Conservation (phyloP, 2,888 invertebrate species). For the Acanthosepion esculentum region DNA sequence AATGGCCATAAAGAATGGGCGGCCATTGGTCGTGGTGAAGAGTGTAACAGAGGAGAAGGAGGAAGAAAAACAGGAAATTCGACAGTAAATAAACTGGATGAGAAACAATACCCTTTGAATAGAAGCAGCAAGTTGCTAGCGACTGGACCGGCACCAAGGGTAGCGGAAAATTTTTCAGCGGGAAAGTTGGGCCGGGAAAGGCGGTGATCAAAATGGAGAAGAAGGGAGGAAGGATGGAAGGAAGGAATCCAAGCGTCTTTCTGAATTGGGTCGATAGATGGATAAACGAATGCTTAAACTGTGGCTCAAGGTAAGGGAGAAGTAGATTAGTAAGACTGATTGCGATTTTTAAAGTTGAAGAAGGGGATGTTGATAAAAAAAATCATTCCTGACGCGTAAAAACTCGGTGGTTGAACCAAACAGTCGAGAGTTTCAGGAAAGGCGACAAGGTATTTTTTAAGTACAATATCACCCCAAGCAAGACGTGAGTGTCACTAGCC, state of each 20-base stretch:
- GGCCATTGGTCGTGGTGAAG: neutral
- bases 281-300: neutral
- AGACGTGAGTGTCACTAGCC: too few species aligned
- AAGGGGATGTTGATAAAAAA: neutral
- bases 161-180: neutral
- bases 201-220: neutral
- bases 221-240: neutral
- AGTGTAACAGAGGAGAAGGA: neutral
- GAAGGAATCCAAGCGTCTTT: neutral
- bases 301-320: neutral
- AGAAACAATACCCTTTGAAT: slow-evolving; percentile 1
- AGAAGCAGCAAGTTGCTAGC: slow-evolving; percentile 11
- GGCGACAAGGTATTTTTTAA: too few species aligned
- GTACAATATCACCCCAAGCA: too few species aligned
- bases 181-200: neutral
- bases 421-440: too few species aligned
- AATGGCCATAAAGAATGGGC: neutral
- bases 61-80: neutral
- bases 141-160: neutral
- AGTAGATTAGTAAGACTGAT: neutral
- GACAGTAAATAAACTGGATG: slow-evolving; percentile 33
- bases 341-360: too few species aligned
- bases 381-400: neutral
- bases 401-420: neutral
- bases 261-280: neutral